These are phyloP conservation scores for Plemyria rubiginata DNA, from an alignment of 2,888 invertebrate species.

Conservation along the genomic window DNA sequence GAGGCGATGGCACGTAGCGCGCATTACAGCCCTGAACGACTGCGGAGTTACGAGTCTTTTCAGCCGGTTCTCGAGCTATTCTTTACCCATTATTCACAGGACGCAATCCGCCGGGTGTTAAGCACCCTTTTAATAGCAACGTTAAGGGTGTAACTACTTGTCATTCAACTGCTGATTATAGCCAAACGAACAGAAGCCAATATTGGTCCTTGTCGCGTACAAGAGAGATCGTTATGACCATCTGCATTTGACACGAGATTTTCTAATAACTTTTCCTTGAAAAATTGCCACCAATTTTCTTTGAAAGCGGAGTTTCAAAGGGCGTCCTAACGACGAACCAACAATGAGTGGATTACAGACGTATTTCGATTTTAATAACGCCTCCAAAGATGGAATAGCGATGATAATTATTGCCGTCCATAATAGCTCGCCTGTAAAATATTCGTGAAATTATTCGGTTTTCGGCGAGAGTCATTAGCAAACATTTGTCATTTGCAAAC, in stretches of 20 bases:
- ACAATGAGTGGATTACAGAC: constrained; percentile 49
- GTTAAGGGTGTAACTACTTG: constrained; percentile 64
- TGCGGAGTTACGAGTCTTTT: constrained; percentile 70
- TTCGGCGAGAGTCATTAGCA: constrained; percentile 75
- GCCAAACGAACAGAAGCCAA: constrained; percentile 31
- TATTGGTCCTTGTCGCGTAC: constrained; percentile 20
- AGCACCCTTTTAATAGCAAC: constrained; percentile 67
- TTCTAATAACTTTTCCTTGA: constrained; percentile 30
- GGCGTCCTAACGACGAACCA: constrained; percentile 40
- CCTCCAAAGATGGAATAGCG: constrained; percentile 48
- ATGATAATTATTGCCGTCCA: constrained; percentile 58
- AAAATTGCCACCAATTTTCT: constrained; percentile 32
- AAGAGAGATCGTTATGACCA: constrained; percentile 28
- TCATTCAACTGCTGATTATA: constrained; percentile 64
- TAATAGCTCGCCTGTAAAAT: constrained; percentile 62
- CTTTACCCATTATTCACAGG: constrained; percentile 72
- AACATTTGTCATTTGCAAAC: constrained; percentile 81
- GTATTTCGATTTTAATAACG: constrained; percentile 54
- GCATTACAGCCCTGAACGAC: constrained; percentile 69
- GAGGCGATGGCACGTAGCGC: constrained; percentile 57
- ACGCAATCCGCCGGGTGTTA: constrained; percentile 65
- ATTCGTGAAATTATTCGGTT: constrained; percentile 69
- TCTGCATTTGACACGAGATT: constrained; percentile 31
- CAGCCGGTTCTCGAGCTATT: constrained; percentile 64
- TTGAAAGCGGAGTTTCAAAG: constrained; percentile 29